Base-by-base conservation (phyloP, 1,140 invertebrate species). In the Drosophila chauvacae region DNA sequence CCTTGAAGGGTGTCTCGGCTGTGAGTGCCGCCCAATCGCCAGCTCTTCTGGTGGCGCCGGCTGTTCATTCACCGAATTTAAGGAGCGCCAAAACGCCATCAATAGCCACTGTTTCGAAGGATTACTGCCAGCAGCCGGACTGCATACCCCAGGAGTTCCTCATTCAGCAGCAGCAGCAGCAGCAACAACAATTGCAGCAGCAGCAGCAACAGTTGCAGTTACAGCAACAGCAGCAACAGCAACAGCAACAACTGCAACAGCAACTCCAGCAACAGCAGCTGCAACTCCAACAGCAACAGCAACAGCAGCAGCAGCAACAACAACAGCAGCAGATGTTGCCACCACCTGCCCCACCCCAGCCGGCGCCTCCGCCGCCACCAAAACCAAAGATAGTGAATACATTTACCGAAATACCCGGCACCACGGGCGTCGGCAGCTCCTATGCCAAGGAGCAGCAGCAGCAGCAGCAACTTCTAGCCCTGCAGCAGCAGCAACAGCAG, bases 1-100 rank as follows among this genome's bases (percentile, higher is more conserved):
- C 94, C 82, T 50, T 94, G 78, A 94, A 90, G 75, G 88, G 85
- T 11, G 82, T 90, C n/a, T n/a, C n/a, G n/a, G 80, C 84, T 1
- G 66, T 70, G n/a, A 70, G 45, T 50, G 61, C 48, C 48, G 16
- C 48, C 4, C 20, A 73, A n/a, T 14, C 41, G 30, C 14, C 41
- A 14, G 50, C 37, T 13, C 13, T 53, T 10, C 10, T 53, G 41
- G 57, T 72, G 11, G 11, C 44, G 5, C 18, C 6, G 75, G 83
- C 86, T 2, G 39, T 70, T 0, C 66, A 70, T 51, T 92, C 86
- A 39, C 91, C 92, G 6, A 92, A 92, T 61, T 63, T 93, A 55
- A 90, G 92, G 44, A 92, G 83, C 58, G 88, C 92, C 45, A 90
- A 91, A 45, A 91, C 91, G 42, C 92, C 92, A 13, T 92, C 84